Percentiles rank a stretch among this genome's conserved stretches.
Evolutionary conservation across 1,140 invertebrate genomes (phyloP).

Genomic region (Formica exsecta): DNA sequence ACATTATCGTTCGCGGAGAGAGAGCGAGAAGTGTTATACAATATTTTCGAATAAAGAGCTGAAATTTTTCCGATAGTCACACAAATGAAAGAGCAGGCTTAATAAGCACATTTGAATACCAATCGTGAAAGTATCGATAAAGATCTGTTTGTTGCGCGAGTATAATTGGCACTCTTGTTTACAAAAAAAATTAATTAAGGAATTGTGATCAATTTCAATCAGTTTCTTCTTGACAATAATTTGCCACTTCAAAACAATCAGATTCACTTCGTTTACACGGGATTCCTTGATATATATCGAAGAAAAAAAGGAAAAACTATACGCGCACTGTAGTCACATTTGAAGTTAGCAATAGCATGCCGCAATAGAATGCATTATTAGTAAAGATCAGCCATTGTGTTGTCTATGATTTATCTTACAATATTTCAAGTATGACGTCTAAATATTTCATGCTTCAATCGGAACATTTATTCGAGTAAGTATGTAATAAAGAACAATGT

Average conservation of each 20-base stretch:
- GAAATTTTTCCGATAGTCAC: slow-evolving; percentile 2
- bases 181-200: background rate
- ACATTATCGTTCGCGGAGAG: background rate
- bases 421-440: slow-evolving; percentile 41
- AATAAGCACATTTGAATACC: slow-evolving; percentile 29
- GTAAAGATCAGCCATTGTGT: slow-evolving; percentile 26
- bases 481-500: background rate
- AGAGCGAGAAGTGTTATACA: background rate
- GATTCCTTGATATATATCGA: slow-evolving; percentile 16
- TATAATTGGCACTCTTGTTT: background rate
- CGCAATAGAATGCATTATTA: slow-evolving; percentile 52
- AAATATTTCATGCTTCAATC: slow-evolving; percentile 58
- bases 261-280: slow-evolving; percentile 9
- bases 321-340: slow-evolving; percentile 45
- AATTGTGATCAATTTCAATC: background rate
- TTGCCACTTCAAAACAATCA: background rate
- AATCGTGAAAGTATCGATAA: slow-evolving; percentile 28
- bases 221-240: background rate
- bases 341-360: slow-evolving; percentile 31
- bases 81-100: background rate
- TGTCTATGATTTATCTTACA: slow-evolving; percentile 33
- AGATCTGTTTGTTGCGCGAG: background rate
- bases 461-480: background rate
- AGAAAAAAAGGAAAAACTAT: background rate
- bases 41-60: slow-evolving; percentile 36